Evolutionary conservation across 2,797 vertebrate species (phyloP), one percentile per base, ranked within the genome.

Genomic region (Falco concolor): DNA sequence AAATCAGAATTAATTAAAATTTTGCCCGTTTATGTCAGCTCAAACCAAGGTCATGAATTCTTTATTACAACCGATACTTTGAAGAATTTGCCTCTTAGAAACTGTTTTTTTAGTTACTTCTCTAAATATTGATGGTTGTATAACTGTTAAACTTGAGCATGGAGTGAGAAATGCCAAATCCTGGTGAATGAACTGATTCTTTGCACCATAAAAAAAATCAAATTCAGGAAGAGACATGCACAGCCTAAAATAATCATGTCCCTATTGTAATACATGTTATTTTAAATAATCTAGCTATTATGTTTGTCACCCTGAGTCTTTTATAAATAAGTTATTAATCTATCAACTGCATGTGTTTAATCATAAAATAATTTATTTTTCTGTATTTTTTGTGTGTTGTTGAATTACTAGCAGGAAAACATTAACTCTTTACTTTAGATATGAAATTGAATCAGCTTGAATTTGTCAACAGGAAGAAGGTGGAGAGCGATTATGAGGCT

Each of bases 401-500:
- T 91, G 49, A 95, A 38, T 63, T 89, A 16, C 21, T 74, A 68
- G 59, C 52, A 91, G 83, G 67, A 86, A 87, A 86, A 21, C 9
- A 36, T 67, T 78, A 86, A 86, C 61, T 90, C 50, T 89, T 84
- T 82, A 25, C 36, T 84, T 56, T 18, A 67, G 61, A 47, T 79
- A 25, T 47, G n/a, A 88, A 67, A 94, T 38, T 85, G 63, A 93
- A 76, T 68, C 52, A 30, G 2, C 38, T 82, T 95, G 47, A 91
- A 89, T 97, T 95, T 93, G 68, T 92, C 89, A 87, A 92, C 97
- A 99, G 99, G 99, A 98, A 97, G 96, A 99, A 99, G 96, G 97
- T 99, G 77, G 98, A 99, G 27, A 98, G 96, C 21, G 99, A 99
- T 97, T 99, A 99, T 63, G 98, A 98, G 76, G 98, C 98, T 75